Conservation (phyloP, 2,797 vertebrate genomes). For the Oreortyx pictus region DNA sequence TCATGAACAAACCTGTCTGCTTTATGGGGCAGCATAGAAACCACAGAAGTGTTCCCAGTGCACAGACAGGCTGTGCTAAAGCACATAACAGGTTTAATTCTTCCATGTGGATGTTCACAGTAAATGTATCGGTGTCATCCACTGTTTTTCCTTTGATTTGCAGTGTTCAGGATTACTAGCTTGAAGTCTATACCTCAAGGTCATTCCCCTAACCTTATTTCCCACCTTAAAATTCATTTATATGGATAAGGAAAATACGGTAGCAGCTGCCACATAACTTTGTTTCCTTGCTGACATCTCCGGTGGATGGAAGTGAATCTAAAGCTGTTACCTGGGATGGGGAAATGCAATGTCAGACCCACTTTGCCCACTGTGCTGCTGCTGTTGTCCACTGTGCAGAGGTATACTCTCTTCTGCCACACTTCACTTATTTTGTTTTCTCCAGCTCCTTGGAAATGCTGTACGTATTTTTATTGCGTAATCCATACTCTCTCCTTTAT, state of each 20-base stretch:
- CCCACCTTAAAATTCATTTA: conserved; percentile 60
- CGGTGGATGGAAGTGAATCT: conserved; percentile 40
- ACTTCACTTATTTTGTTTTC: background rate
- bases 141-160: background rate
- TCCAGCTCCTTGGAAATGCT: background rate
- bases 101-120: background rate
- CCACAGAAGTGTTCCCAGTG: conserved; percentile 20
- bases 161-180: background rate
- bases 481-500: background rate
- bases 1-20: conserved; percentile 48
- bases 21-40: background rate
- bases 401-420: background rate
- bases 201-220: conserved; percentile 60
- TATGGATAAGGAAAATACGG: conserved; percentile 61
- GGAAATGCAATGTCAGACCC: background rate
- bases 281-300: conserved; percentile 48
- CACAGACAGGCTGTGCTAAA: background rate
- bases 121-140: background rate
- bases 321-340: conserved; percentile 23
- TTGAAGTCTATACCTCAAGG: conserved; percentile 32
- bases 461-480: background rate
- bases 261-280: conserved; percentile 54
- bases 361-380: background rate
- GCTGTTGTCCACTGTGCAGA: background rate
- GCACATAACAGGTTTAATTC: background rate